Base-by-base conservation (phyloP, 2,888 invertebrate species). In the Scelioninae gen. 1 region DNA sequence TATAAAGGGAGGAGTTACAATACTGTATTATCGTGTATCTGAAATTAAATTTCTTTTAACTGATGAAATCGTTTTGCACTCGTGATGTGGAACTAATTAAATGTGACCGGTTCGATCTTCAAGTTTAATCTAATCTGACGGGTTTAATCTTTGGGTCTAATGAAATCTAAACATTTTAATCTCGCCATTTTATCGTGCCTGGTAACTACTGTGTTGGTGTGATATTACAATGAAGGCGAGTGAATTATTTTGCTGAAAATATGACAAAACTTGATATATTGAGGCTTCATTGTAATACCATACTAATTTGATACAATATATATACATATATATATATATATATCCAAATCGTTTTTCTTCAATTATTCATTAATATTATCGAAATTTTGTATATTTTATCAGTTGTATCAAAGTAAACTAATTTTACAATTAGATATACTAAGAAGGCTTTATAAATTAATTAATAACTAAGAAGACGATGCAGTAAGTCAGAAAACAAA, bases 151-250 rank as follows among this genome's bases (percentile, higher is more conserved):
- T 58, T 34, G 55, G 13, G 58, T 65, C 65, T 66, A 72, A 79
- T 60, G 72, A 72, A 65, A 79, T 65, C 72, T 72, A 79, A 72
- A 79, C 72, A 79, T 79, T 79, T 79, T 66, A 60, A 72, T 79
- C 72, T 72, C 8, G 40, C 31, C 45, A 72, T 72, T 72, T 65
- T 66, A 72, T 72, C 65, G 45, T 23, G 16, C 5, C 29, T 38
- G 40, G 45, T 58, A 56, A 78, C 49, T 56, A 34, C 63, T 63
- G n/a, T 43, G 56, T 56, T 78, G 38, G 15, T 43, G 56, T 47
- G 29, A 63, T 53, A 71, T 71, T 58, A 65, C 63, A 65, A 58
- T 40, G 53, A 62, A 69, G 40, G 56, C 47, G 55, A 55, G 62
- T 29, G 31, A 69, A 69, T 69, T 63, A 77, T 69, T 77, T 63